A percentile compares a stretch with the other conserved stretches of the same genome.
Conservation (phyloP, 2,888 invertebrate genomes). For the Drosophila eohydei region DNA sequence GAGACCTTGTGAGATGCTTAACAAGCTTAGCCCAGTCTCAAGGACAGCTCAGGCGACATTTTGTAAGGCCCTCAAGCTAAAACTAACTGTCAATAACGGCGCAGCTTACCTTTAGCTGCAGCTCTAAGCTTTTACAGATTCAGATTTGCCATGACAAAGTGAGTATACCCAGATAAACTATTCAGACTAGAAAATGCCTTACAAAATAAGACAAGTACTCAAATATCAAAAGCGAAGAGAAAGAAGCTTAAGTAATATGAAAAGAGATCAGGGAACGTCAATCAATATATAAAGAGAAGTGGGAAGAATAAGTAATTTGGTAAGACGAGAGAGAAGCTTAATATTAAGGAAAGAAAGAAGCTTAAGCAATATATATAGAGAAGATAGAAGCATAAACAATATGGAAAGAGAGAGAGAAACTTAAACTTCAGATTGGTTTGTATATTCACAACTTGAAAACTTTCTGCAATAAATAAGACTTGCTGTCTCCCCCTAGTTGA, state of each 20-base stretch:
- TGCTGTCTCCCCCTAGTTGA: neutral
- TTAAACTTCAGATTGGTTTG: too few species aligned
- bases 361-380: neutral
- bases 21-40: conserved; percentile 38
- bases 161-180: neutral
- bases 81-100: too few species aligned
- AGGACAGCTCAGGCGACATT: conserved; percentile 32
- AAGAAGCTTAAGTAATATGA: neutral
- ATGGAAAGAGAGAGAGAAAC: neutral
- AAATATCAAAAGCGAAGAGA: neutral
- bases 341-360: too few species aligned
- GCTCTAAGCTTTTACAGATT: neutral
- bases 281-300: neutral
- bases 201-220: neutral
- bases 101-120: neutral
- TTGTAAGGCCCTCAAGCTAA: conserved; percentile 1
- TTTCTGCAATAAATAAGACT: neutral
- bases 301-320: neutral
- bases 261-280: neutral
- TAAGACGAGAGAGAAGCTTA: neutral
- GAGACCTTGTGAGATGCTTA: conserved; percentile 31
- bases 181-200: neutral
- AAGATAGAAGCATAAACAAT: neutral
- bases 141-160: neutral
- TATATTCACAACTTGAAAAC: neutral